phyloP scores from a whole-genome alignment of 2,797 vertebrate genomes.

The Enteromius anoplus region DNA sequence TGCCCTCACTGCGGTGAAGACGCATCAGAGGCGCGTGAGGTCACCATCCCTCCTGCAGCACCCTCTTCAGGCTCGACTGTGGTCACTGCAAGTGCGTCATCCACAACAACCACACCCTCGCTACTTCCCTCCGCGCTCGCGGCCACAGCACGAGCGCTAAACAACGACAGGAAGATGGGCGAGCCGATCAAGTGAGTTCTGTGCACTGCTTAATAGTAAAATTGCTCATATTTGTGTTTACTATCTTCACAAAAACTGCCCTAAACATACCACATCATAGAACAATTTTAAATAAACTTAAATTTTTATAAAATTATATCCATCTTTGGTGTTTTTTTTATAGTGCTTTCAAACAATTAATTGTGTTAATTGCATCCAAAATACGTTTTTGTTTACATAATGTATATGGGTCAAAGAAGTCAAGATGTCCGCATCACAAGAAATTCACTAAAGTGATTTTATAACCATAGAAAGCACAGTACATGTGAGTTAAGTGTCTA shows the following conservation, averaged over 20 bases:
- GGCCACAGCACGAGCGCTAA: conserved; percentile 68
- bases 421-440: no score
- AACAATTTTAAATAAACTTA: neutral
- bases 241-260: neutral
- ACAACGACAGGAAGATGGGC: conserved; percentile 74
- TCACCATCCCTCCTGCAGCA: conserved; percentile 83
- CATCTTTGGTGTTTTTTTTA: neutral
- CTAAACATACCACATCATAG: neutral
- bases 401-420: no score
- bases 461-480: no score
- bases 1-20: conserved; percentile 95
- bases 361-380: no score
- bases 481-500: no score
- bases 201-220: neutral
- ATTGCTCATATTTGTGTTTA: neutral
- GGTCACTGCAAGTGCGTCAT: conserved; percentile 78
- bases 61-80: conserved; percentile 66
- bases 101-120: conserved; percentile 73
- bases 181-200: conserved; percentile 75
- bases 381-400: no score
- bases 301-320: neutral
- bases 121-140: conserved; percentile 65
- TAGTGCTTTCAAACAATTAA: no score
- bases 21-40: conserved; percentile 89
- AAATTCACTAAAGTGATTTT: no score